Evolutionary conservation across 2,888 invertebrate species (phyloP), one percentile per base, ranked within the genome.

Genomic region (Pandemis cinnamomeana): DNA sequence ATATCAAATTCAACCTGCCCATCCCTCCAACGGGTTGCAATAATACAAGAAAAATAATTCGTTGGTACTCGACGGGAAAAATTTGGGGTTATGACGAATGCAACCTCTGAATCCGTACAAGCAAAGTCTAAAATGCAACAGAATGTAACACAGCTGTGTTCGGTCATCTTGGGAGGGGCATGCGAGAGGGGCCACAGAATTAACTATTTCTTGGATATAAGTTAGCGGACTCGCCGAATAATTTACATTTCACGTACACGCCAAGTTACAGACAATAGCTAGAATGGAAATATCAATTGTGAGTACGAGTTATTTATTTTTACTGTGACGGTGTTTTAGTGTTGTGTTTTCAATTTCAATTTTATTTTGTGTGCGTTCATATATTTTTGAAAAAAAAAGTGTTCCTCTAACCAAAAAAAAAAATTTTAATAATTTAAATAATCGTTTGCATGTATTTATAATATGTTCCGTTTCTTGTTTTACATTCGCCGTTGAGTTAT

Each of bases 161-260:
- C n/a, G 48, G 13, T n/a, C 51, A 51, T 51, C 51, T 51, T n/a
- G 7, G 78, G 79, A 75, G 80, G 80, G 80, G 80, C 80, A 80
- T 55, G 48, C 51, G 69, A 53, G 46, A 64, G 69, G 73, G 73
- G 73, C n/a, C 51, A 15, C 75, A 77, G 85, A 83, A 84, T 86
- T 87, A 87, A 89, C 87, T 80, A 89, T 87, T 88, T 87, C 88
- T 88, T 81, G 89, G 88, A 87, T 91, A 92, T 92, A 92, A 91
- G 90, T 87, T 82, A 71, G 78, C 78, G 72, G 73, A 81, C 80
- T 75, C 79, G 78, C 77, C 66, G 75, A 80, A 79, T 79, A 78
- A 85, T 86, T 87, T 88, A 86, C 89, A 89, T 84, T 86, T 83
- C 60, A 42, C 20, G 41, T 44, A 20, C 66, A 69, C 70, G 71